These are phyloP conservation scores for Sitobion miscanthi DNA, from an alignment of 1,140 invertebrate species.

Conservation along the genomic window DNA sequence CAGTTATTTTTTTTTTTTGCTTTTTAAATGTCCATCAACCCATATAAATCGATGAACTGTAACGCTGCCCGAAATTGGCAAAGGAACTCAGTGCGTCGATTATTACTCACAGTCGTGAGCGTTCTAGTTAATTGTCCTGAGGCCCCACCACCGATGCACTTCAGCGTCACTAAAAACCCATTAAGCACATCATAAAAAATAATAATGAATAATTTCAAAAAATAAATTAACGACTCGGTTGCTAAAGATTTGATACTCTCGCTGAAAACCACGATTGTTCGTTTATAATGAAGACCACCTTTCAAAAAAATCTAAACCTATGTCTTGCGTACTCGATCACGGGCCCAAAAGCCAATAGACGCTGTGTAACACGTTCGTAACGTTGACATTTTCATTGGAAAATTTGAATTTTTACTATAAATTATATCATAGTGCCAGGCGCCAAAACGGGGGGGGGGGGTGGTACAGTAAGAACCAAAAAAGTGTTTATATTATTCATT, in stretches of 20 bases:
- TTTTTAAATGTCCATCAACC: background rate
- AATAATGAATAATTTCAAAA: background rate
- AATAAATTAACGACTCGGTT: background rate
- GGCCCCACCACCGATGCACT: background rate
- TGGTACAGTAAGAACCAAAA: too few relatives aligned
- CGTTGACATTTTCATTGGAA: background rate
- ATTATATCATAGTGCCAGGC: too few relatives aligned
- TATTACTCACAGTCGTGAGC: background rate
- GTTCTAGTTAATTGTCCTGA: background rate
- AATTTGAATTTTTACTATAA: too few relatives aligned
- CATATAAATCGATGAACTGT: background rate
- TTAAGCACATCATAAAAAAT: background rate
- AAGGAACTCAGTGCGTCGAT: background rate
- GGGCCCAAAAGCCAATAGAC: too few relatives aligned
- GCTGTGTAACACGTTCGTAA: too few relatives aligned
- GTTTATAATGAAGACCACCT: background rate
- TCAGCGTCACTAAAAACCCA: background rate
- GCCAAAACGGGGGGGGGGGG: too few relatives aligned
- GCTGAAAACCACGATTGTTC: background rate
- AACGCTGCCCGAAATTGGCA: background rate
- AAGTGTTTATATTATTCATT: too few relatives aligned
- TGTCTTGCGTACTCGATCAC: too few relatives aligned
- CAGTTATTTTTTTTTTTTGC: background rate
- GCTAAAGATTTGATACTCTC: background rate
- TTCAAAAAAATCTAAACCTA: background rate